Conservation (phyloP, 2,888 invertebrate species). For the Phalera bucephala region DNA sequence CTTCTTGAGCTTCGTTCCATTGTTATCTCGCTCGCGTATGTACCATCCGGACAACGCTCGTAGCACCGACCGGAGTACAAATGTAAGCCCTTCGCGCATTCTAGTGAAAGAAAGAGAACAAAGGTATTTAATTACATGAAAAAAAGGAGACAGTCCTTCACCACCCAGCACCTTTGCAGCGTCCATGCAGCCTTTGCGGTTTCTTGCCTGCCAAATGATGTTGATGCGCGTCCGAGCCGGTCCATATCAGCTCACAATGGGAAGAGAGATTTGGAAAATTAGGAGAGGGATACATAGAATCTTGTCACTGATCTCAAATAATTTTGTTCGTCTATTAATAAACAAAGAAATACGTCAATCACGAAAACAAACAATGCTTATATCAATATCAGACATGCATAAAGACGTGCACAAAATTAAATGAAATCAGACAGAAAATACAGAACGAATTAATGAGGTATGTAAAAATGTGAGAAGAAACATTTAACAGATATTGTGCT, state of each 20-base stretch:
- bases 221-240: constrained; percentile 53
- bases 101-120: constrained; percentile 83
- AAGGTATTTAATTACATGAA: constrained; percentile 58
- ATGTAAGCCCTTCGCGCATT: constrained; percentile 85
- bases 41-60: constrained; percentile 80
- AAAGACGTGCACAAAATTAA: constrained; percentile 73
- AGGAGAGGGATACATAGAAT: constrained; percentile 56
- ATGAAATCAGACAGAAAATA: constrained; percentile 67
- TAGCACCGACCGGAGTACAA: constrained; percentile 85
- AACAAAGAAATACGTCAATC: constrained; percentile 11
- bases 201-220: constrained; percentile 62
- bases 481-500: constrained; percentile 18
- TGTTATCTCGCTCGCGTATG: constrained; percentile 69
- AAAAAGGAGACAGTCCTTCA: constrained; percentile 56
- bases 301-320: constrained; percentile 82
- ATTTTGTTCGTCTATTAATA: constrained; percentile 51
- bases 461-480: constrained; percentile 20
- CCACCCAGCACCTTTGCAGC: constrained; percentile 73
- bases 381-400: constrained; percentile 23
- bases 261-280: constrained; percentile 45
- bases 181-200: constrained; percentile 71
- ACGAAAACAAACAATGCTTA: constrained; percentile 32
- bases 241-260: constrained; percentile 51
- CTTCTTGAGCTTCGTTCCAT: constrained; percentile 65
- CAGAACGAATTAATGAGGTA: constrained; percentile 25